A percentile compares a stretch with the other conserved stretches of the same genome.
These are phyloP conservation scores for Sogatella furcifera DNA, from an alignment of 1,140 invertebrate species.

Conservation along the genomic window DNA sequence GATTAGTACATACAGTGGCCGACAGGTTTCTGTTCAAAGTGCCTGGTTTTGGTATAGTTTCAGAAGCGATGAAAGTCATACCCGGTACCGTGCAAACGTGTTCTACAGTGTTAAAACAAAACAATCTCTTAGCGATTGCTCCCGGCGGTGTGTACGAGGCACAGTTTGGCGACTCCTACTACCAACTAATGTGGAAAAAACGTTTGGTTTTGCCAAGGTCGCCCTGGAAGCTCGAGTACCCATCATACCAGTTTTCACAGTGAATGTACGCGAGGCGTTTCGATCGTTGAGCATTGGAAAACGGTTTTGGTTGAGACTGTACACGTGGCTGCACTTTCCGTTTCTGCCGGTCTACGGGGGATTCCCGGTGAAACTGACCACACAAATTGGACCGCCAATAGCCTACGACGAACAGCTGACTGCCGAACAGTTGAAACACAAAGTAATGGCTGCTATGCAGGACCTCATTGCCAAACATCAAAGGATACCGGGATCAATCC, in stretches of 20 bases:
- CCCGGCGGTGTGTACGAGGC: constrained; percentile 97
- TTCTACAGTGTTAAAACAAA: constrained; percentile 69
- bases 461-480: constrained; percentile 70
- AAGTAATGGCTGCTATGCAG: constrained; percentile 64
- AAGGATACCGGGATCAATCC: constrained; percentile 74
- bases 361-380: constrained; percentile 93
- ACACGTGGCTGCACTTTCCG: constrained; percentile 75
- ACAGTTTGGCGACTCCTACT: constrained; percentile 88
- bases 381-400: constrained; percentile 79
- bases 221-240: constrained; percentile 86
- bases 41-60: constrained; percentile 70
- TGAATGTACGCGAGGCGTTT: constrained; percentile 93
- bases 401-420: constrained; percentile 55
- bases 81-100: constrained; percentile 93
- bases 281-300: constrained; percentile 64
- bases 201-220: constrained; percentile 92
- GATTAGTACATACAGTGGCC: constrained; percentile 81
- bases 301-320: constrained; percentile 59
- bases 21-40: constrained; percentile 94
- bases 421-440: constrained; percentile 65
- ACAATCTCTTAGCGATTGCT: constrained; percentile 85
- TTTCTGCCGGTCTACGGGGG: constrained; percentile 93
- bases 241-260: constrained; percentile 92
- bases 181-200: constrained; percentile 89
- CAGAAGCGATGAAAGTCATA: constrained; percentile 84